Evolutionary conservation across 2,797 vertebrate species (phyloP).

Genomic region (Salarias fasciatus): DNA sequence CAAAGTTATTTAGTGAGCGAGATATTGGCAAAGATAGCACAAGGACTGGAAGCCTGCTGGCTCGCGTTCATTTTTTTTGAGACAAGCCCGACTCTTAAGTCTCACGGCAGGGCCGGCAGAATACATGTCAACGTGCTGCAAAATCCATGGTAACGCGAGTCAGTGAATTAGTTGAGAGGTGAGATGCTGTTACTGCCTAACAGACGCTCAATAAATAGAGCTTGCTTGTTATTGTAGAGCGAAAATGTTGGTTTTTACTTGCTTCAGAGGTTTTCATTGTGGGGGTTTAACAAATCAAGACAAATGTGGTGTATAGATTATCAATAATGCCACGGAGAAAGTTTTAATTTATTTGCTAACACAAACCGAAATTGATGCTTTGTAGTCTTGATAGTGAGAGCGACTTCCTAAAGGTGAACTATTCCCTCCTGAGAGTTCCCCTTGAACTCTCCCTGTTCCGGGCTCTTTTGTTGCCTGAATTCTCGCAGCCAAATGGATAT

Average conservation of each 20-base stretch:
- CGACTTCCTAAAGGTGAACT: too few species aligned
- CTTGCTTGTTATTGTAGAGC: background rate
- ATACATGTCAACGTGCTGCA: background rate
- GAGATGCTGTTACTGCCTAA: background rate
- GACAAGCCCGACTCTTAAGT: slow-evolving; percentile 3
- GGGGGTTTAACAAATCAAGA: background rate
- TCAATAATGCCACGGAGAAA: background rate
- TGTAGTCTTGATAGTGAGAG: background rate
- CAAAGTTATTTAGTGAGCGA: too few species aligned
- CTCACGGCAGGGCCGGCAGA: background rate
- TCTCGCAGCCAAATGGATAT: too few species aligned
- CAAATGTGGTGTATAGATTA: background rate
- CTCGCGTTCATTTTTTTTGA: slow-evolving; percentile 1
- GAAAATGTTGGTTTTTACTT: background rate
- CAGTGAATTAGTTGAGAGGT: background rate
- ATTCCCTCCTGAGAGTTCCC: too few species aligned
- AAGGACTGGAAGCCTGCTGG: slow-evolving; percentile 17
- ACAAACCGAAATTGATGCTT: background rate
- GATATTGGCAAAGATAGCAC: slow-evolving; percentile 12
- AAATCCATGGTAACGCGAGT: background rate
- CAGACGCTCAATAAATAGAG: background rate
- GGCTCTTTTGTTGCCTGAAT: too few species aligned
- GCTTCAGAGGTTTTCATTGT: slow-evolving; percentile 3
- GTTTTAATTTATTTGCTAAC: background rate
- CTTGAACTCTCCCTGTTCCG: too few species aligned